These are phyloP conservation scores for Ethmia dodecea DNA, from an alignment of 2,888 invertebrate genomes.

Conservation along the genomic window DNA sequence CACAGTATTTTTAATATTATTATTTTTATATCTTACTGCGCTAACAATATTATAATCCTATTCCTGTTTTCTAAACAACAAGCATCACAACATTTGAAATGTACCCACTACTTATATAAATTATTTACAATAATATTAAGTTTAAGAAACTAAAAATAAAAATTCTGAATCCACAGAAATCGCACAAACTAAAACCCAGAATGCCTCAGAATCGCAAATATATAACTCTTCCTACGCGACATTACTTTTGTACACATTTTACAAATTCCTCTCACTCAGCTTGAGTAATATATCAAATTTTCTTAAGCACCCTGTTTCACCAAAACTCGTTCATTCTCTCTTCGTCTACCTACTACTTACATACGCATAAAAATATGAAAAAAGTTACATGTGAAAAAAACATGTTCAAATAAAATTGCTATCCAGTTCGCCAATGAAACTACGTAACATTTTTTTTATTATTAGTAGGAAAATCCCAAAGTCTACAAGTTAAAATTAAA, in stretches of 20 bases:
- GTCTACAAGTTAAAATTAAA: too few species aligned
- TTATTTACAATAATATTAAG: neutral
- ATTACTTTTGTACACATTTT: neutral
- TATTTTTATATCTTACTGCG: neutral
- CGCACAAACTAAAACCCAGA: neutral
- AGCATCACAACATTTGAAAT: neutral
- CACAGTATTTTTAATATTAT: neutral
- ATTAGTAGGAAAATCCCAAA: too few species aligned
- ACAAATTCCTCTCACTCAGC: neutral
- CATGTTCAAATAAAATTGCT: too few species aligned
- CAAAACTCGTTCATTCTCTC: neutral
- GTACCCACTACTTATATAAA: neutral
- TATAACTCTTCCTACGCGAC: neutral
- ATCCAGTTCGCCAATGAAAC: too few species aligned
- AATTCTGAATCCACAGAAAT: neutral
- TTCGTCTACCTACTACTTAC: too few species aligned
- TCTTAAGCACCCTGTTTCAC: neutral
- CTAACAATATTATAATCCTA: neutral
- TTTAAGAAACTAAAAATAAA: neutral
- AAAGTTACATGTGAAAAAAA: too few species aligned
- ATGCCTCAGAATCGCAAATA: too few species aligned
- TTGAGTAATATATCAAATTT: neutral
- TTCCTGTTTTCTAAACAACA: neutral
- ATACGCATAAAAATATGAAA: too few species aligned
- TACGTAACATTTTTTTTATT: too few species aligned